phyloP scores from a whole-genome alignment of 2,888 invertebrate species.

The Thysanoteuthis rhombus region DNA sequence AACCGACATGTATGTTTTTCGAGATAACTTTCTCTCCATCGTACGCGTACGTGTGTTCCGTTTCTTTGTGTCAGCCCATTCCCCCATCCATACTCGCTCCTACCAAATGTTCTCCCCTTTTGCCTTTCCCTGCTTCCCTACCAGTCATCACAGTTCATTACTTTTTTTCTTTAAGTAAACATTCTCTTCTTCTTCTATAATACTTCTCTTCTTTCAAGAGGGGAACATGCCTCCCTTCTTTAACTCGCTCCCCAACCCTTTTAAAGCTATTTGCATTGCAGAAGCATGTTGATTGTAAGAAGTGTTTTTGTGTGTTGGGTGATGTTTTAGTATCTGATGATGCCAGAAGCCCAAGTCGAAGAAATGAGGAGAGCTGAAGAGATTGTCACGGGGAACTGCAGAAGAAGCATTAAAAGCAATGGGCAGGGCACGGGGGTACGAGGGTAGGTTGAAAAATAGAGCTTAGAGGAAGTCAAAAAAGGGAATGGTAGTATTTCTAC shows the following conservation, averaged over 20 bases:
- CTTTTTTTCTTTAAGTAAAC: too few species aligned
- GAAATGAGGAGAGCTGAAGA: not conserved
- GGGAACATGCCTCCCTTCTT: too few species aligned
- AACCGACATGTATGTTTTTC: too few species aligned
- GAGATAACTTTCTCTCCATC: not conserved
- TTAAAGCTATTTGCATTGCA: too few species aligned
- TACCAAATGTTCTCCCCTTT: not conserved
- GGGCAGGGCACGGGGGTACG: not conserved
- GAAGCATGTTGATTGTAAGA: too few species aligned
- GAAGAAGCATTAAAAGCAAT: not conserved
- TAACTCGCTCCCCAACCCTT: too few species aligned
- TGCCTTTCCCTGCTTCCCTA: not conserved
- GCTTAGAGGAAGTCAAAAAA: too few species aligned
- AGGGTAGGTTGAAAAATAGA: not conserved
- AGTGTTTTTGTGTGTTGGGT: not conserved
- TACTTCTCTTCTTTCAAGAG: too few species aligned
- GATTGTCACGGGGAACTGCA: not conserved
- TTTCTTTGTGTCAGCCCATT: not conserved
- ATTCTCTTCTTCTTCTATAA: too few species aligned
- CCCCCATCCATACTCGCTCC: not conserved
- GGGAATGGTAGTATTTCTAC: not conserved
- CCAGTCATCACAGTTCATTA: too few species aligned
- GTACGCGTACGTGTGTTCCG: too few species aligned
- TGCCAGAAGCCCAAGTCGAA: not conserved
- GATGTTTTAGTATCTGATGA: not conserved